Evolutionary conservation across 2,113 vertebrate species (phyloP), one percentile per base, ranked within the genome.

Genomic region (Heliornis fulica): DNA sequence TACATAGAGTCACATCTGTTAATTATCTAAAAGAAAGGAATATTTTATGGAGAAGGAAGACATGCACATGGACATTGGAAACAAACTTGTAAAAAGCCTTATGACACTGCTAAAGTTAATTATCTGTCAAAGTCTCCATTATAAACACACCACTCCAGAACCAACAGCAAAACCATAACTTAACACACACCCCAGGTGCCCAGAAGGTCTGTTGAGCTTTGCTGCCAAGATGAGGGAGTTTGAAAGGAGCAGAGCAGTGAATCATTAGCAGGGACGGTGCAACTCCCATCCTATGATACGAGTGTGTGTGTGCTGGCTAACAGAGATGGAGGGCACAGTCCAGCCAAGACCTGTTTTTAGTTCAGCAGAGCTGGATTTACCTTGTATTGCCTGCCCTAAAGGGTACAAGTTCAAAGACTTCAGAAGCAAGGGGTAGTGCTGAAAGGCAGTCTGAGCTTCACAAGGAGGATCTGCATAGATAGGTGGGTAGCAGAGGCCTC

Each of bases 1-100:
- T 84, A 60, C 59, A 78, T 2, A 69, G 89, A 50, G 48, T 28
- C 64, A 82, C 29, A 28, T 9, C 80, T 91, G 82, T 80, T 94
- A 95, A 83, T 72, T 70, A 94, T 77, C 70, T 54, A 90, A 91
- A 90, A 46, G 78, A 91, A 87, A 82, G 45, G 54, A 72, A 54
- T 65, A 87, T 80, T 88, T 94, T 76, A 79, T 19, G 11, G 32
- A 76, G 45, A 85, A 91, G 63, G 46, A 90, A 94, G 71, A 87
- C 63, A 77, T 9, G 54, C 41, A 54, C 61, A 66, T 2, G 46
- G 84, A 86, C 90, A 94, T 50, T 15, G 10, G 79, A 93, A 96
- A 90, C 71, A 94, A 91, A 72, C 91, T 65, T 70, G 40, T 51
- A 50, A 71, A 94, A 82, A 78, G 76, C 60, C 64, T 87, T 93